Base-by-base conservation (phyloP, 2,888 invertebrate genomes). In the Idaea dimidiata region DNA sequence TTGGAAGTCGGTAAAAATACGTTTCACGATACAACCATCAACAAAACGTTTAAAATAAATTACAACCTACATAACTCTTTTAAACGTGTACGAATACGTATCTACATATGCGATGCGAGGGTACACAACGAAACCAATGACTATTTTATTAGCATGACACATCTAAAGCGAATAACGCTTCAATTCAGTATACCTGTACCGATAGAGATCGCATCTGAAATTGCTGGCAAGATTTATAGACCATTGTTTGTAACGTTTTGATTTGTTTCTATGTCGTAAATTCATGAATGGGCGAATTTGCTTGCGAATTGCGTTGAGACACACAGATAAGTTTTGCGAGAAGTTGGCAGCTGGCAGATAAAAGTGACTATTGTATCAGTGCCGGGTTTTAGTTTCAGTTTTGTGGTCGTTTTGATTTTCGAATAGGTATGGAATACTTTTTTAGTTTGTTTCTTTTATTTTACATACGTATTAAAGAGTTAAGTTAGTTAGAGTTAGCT, bases 181-280 rank as follows among this genome's bases (percentile, higher is more conserved):
- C 62, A 66, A 69, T 67, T 63, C 60, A 63, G 69, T 67, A 79
- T 83, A 84, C 82, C 83, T 81, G 82, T 67, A 73, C 72, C 80
- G 78, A 82, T 84, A 56, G 56, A 84, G 87, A 88, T 87, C 82
- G 82, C 81, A 87, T 87, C 87, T 86, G 81, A 85, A 87, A 87
- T 87, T 87, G 87, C 83, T 74, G 68, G 73, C 67, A 77, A 86
- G 87, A 88, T 88, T 87, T 88, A 88, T 86, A 72, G 80, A 73
- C 80, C 79, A 81, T 83, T 86, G 87, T 86, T 85, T 83, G 80
- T 77, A 77, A 78, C 76, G 80, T 84, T 86, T 86, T 87, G 86
- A 87, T 87, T 86, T 87, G 84, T 87, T 84, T 85, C 79, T 75
- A 72, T 75, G 77, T 78, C 82, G 77, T 83, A 83, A 82, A 82